Base-by-base conservation (phyloP, 2,113 vertebrate genomes). In the Andinoacara biseriatus region DNA sequence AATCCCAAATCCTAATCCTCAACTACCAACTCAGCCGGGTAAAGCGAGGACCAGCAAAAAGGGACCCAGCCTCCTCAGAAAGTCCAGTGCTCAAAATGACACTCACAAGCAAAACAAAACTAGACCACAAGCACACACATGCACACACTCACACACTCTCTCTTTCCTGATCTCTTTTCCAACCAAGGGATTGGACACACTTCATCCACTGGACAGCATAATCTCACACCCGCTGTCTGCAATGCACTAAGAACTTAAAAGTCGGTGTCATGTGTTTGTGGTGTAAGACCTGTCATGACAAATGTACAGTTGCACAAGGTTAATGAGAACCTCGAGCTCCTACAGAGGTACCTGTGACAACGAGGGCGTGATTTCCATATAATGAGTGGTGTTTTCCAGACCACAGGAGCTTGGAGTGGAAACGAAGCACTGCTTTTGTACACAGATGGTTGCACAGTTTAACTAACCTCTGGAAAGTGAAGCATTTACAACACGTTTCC, bases 1-100 rank as follows among this genome's bases (percentile, higher is more conserved):
- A 89, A 90, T 85, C 87, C 84, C 60, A 87, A 85, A 89, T 87
- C 80, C 76, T 89, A 78, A 90, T 90, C 90, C 86, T 83, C 61
- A 35, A 81, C 80, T 54, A 76, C 49, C 38, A 82, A 77, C 29
- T 86, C 67, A 56, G 61, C 61, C 2, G 85, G 58, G 61, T 78
- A 46, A 87, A 84, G 76, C 11, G 35, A 90, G 43, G 69, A 61
- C 43, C 5, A 81, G 22, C 74, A 61, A 75, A 72, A 69, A 84
- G 78, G 76, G 84, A 87, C 88, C 67, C 76, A 46, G 29, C 58
- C 74, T 78, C 58, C 52, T 46, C 26, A 67, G 75, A 83, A 81
- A 81, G 57, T 79, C 59, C 24, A 75, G 49, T 76, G 58, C 77
- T 82, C 40, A 59, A 86, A 86, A 82, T 84, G 81, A 62, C 87